Evolutionary conservation across 2,113 vertebrate genomes (phyloP).

Genomic region (Sclerurus mexicanus): DNA sequence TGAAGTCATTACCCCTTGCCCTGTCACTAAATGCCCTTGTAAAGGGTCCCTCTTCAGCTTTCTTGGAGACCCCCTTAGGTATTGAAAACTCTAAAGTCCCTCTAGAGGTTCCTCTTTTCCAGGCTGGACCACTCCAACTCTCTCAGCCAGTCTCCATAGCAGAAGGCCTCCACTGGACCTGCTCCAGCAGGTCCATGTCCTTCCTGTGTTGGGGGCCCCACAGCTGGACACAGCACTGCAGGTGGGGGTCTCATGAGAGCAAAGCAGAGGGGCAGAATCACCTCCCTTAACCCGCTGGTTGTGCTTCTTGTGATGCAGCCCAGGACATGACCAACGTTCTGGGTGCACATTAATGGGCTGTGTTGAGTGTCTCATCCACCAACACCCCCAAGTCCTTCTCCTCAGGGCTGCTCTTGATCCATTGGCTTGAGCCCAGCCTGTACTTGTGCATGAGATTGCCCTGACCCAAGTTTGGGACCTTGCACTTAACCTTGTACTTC

Average conservation of each 20-base stretch:
- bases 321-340: background rate
- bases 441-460: background rate
- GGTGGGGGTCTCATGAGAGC: background rate
- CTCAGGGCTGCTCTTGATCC: background rate
- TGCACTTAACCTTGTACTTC: background rate
- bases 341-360: rapidly evolving
- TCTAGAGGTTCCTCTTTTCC: background rate
- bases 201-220: background rate
- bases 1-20: background rate
- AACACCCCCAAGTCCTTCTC: background rate
- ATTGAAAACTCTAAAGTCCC: background rate
- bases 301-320: rapidly evolving
- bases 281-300: background rate
- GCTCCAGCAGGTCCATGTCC: rapidly evolving
- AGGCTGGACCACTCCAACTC: background rate
- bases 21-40: background rate
- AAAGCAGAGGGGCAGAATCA: background rate
- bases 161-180: background rate
- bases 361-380: background rate
- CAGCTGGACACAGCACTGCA: background rate
- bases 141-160: background rate
- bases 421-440: background rate
- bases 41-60: background rate
- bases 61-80: background rate
- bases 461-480: background rate